Conservation (phyloP, 1,140 invertebrate genomes). For the Ceratoteleas bidentatus region DNA sequence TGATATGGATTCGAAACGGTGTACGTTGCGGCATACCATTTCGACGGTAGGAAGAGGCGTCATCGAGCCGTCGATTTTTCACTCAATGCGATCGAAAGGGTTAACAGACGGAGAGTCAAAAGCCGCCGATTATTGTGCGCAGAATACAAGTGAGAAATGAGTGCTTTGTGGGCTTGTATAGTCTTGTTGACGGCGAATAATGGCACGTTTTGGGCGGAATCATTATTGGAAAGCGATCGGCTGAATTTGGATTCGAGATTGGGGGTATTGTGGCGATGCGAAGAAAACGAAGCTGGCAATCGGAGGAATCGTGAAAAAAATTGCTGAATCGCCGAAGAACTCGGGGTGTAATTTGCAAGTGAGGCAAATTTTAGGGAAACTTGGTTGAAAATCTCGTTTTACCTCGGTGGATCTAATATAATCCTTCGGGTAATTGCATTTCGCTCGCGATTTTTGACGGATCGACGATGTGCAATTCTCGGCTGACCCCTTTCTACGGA, state of each 20-base stretch:
- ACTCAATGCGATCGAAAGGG: constrained; percentile 53
- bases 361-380: too few species aligned
- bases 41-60: constrained; percentile 62
- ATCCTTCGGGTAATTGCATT: too few species aligned
- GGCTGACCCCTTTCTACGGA: too few species aligned
- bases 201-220: constrained; percentile 41
- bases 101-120: constrained; percentile 46
- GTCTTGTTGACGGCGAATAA: constrained; percentile 55
- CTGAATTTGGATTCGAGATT: neutral
- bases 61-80: constrained; percentile 62
- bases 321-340: too few species aligned
- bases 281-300: too few species aligned
- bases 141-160: constrained; percentile 67
- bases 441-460: too few species aligned
- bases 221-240: constrained; percentile 43
- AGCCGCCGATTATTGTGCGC: constrained; percentile 36
- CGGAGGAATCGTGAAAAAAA: too few species aligned
- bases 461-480: too few species aligned
- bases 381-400: too few species aligned
- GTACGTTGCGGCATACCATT: constrained; percentile 36
- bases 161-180: constrained; percentile 35
- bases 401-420: too few species aligned
- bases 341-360: too few species aligned
- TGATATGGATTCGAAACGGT: constrained; percentile 68
- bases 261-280: neutral